These are phyloP conservation scores for Eilema caniola DNA, from an alignment of 2,888 invertebrate species.

Conservation along the genomic window DNA sequence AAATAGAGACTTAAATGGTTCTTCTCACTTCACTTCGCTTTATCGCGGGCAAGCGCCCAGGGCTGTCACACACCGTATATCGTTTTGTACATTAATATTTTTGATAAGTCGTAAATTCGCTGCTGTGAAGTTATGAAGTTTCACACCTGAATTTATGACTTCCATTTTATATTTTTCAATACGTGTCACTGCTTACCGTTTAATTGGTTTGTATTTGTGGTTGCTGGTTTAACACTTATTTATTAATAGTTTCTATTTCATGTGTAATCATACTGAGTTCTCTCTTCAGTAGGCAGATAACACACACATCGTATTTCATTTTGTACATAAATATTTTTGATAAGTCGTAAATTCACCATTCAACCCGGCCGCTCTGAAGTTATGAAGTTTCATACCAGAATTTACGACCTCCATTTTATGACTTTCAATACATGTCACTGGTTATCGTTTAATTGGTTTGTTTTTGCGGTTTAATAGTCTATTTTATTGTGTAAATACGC, in stretches of 20 bases:
- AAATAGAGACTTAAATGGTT: conserved; percentile 67
- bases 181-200: conserved; percentile 6
- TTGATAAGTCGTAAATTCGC: conserved; percentile 40
- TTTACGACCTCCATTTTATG: conserved; percentile 20
- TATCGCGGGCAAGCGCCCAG: conserved; percentile 53
- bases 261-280: not conserved
- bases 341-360: conserved; percentile 37
- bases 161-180: conserved; percentile 18
- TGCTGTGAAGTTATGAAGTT: conserved; percentile 18
- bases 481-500: not conserved
- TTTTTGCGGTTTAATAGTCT: conserved; percentile 5
- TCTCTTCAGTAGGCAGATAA: not conserved
- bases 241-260: not conserved
- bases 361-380: conserved; percentile 3
- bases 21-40: conserved; percentile 58
- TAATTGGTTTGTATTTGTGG: conserved; percentile 7
- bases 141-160: conserved; percentile 15
- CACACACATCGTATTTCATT: conserved; percentile 22
- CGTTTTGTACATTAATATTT: conserved; percentile 25
- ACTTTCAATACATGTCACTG: conserved; percentile 14
- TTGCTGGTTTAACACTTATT: too few relatives aligned
- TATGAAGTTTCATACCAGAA: conserved; percentile 14
- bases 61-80: conserved; percentile 46
- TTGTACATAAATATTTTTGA: conserved; percentile 29
- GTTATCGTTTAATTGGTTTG: conserved; percentile 1